Evolutionary conservation across 2,888 invertebrate species (phyloP).

Genomic region (Macrosiphum euphorbiae): DNA sequence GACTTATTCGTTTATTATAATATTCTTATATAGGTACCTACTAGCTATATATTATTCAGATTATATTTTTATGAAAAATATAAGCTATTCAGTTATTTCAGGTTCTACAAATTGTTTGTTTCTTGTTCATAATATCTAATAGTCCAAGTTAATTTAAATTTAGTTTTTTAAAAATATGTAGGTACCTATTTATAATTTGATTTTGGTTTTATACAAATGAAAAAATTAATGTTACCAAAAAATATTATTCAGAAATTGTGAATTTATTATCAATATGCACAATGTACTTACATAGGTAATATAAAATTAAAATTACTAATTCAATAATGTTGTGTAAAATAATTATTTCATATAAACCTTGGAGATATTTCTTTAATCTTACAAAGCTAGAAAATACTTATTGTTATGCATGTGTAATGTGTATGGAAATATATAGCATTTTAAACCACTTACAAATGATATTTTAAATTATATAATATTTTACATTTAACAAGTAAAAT

Average conservation of each 20-base stretch:
- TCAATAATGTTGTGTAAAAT: background rate
- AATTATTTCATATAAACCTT: background rate
- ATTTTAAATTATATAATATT: background rate
- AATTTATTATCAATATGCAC: background rate
- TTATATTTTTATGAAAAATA: background rate
- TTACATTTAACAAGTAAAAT: background rate
- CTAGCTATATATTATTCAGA: background rate
- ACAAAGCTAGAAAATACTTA: background rate
- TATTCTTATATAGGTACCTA: background rate
- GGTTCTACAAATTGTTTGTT: background rate
- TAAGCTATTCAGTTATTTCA: background rate
- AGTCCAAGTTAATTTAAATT: background rate
- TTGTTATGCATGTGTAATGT: background rate
- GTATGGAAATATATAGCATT: background rate
- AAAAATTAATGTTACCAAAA: background rate
- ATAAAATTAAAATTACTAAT: background rate
- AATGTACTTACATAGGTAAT: background rate
- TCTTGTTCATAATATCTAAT: background rate
- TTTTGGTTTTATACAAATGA: background rate
- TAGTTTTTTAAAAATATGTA: background rate
- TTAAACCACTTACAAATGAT: background rate
- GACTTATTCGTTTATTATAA: background rate
- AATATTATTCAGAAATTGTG: background rate
- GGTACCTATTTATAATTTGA: background rate
- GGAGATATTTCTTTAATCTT: background rate